A percentile compares a stretch with the other conserved stretches of the same genome.
These are phyloP conservation scores for Rhodophaea formosa DNA, from an alignment of 2,888 invertebrate genomes.

Conservation along the genomic window DNA sequence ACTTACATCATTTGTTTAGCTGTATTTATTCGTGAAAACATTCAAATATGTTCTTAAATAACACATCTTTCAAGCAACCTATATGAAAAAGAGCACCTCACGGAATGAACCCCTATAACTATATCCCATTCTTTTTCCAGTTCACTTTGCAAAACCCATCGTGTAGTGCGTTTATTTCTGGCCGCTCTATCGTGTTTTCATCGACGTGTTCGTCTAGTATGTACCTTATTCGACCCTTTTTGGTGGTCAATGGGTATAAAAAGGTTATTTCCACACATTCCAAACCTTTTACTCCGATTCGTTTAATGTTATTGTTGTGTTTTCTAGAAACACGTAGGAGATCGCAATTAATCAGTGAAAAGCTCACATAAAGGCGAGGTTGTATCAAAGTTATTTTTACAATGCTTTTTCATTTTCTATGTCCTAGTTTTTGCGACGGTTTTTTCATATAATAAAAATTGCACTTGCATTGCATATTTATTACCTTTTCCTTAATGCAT, in stretches of 20 bases:
- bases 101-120: not conserved
- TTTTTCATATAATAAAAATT: no score
- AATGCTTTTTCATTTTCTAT: not conserved
- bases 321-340: not conserved
- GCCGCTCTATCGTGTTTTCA: not conserved
- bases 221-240: constrained; percentile 12
- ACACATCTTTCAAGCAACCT: not conserved
- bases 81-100: not conserved
- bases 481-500: no score
- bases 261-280: constrained; percentile 10
- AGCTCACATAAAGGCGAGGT: not conserved
- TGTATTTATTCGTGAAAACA: no score
- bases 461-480: no score
- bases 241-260: constrained; percentile 15
- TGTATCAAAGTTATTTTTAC: not conserved
- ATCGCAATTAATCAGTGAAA: not conserved
- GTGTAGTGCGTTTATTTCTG: constrained; percentile 9
- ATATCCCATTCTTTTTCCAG: not conserved
- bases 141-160: constrained; percentile 7
- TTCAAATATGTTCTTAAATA: not conserved
- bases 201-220: constrained; percentile 5
- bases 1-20: no score
- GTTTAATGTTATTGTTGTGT: not conserved
- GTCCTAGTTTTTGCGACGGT: no score
- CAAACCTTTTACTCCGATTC: constrained; percentile 14